Percentiles rank a stretch among this genome's conserved stretches.
Evolutionary conservation across 2,888 invertebrate genomes (phyloP).

Genomic region (Aporophyla nigra): DNA sequence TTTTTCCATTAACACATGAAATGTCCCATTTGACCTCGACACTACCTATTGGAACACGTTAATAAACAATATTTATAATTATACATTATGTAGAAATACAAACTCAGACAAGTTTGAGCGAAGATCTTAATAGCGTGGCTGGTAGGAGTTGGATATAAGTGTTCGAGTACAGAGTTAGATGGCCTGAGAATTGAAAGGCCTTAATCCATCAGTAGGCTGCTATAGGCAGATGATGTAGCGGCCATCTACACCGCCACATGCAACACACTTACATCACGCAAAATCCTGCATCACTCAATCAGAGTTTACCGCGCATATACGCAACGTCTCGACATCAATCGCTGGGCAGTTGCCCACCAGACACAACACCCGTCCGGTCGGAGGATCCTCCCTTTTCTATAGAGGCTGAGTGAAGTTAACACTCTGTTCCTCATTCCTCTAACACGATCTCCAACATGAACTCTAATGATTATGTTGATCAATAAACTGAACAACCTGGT

Average conservation of each 20-base stretch:
- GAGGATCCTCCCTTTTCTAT: too few relatives aligned
- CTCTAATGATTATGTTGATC: slow-evolving; percentile 53
- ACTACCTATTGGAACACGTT: background rate
- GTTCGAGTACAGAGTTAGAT: background rate
- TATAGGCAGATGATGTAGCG: background rate
- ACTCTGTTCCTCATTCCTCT: too few relatives aligned
- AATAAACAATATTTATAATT: background rate
- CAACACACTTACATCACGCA: too few relatives aligned
- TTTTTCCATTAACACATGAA: too few relatives aligned
- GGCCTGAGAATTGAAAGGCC: background rate
- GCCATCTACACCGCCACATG: too few relatives aligned
- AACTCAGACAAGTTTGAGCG: background rate
- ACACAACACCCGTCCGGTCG: too few relatives aligned
- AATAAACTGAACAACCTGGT: slow-evolving; percentile 35
- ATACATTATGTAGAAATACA: background rate
- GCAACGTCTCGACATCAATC: too few relatives aligned
- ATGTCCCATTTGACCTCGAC: too few relatives aligned
- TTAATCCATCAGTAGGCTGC: background rate
- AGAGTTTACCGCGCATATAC: too few relatives aligned
- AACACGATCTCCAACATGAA: background rate
- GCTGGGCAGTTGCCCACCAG: too few relatives aligned
- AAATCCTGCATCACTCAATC: too few relatives aligned
- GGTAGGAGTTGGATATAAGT: background rate
- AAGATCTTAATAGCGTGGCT: background rate
- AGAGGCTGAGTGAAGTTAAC: too few relatives aligned